phyloP scores from a whole-genome alignment of 2,113 vertebrate species.

The Penelope pileata region DNA sequence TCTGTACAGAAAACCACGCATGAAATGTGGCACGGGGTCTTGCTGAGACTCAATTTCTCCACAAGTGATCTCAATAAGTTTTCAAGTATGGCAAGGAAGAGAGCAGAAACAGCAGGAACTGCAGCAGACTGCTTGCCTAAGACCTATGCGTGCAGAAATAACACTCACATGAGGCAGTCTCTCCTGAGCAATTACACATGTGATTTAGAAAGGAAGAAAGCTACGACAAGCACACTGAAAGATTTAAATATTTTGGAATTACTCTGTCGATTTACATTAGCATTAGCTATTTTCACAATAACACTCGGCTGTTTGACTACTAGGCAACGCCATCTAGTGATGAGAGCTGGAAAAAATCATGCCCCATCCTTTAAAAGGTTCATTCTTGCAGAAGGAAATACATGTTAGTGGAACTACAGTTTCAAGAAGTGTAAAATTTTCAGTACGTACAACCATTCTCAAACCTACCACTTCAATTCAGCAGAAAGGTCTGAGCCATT shows the following conservation, averaged over 20 bases:
- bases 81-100: background rate
- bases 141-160: background rate
- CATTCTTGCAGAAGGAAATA: background rate
- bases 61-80: background rate
- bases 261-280: background rate
- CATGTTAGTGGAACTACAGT: background rate
- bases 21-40: background rate
- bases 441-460: background rate
- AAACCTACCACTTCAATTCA: background rate
- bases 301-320: background rate
- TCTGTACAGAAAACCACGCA: background rate
- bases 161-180: background rate
- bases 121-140: background rate
- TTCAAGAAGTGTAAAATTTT: background rate
- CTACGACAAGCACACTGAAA: background rate
- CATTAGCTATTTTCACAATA: background rate
- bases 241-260: background rate
- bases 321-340: constrained; percentile 54
- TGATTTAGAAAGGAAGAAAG: background rate
- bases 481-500: background rate
- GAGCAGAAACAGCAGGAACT: background rate
- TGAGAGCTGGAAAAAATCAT: background rate
- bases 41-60: background rate
- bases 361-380: background rate
- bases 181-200: background rate